A percentile compares a stretch with the other conserved stretches of the same genome.
These are phyloP conservation scores for Perccottus glenii DNA, from an alignment of 2,113 vertebrate species.

Conservation along the genomic window DNA sequence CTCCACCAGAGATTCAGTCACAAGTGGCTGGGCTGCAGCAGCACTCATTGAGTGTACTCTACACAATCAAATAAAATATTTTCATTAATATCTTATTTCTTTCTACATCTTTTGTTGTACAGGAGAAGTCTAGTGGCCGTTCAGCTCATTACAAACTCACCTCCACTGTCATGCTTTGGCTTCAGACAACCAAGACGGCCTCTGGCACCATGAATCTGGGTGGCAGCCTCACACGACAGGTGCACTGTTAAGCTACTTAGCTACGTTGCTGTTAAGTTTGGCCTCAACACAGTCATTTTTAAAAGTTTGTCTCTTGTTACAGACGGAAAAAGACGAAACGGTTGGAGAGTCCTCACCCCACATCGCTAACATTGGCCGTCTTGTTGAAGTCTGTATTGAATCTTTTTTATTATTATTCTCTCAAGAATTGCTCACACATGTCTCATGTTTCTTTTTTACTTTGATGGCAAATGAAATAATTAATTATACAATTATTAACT, in stretches of 20 bases:
- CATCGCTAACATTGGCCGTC: conserved; percentile 97
- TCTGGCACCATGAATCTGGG: conserved; percentile 99
- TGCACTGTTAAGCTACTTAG: conserved; percentile 35
- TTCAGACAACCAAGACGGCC: conserved; percentile 96
- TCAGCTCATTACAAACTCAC: conserved; percentile 99
- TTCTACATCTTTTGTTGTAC: not conserved
- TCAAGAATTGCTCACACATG: not conserved
- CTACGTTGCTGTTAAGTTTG: not conserved
- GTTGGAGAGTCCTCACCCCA: conserved; percentile 96
- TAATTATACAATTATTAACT: not conserved
- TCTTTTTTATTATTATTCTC: too few species aligned
- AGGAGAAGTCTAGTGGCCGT: conserved; percentile 99
- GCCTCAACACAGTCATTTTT: accelerated
- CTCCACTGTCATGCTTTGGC: conserved; percentile 99
- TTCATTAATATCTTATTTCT: conserved; percentile 1
- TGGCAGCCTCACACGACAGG: conserved; percentile 98
- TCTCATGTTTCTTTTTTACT: too few species aligned
- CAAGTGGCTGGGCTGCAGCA: too few species aligned
- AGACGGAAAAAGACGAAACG: conserved; percentile 98
- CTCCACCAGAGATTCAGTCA: not conserved
- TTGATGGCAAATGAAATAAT: too few species aligned
- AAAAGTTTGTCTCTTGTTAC: conserved; percentile 6
- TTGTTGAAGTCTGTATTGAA: conserved; percentile 89
- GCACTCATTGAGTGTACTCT: too few species aligned
- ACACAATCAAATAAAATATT: too few species aligned